Conservation (phyloP, 2,888 invertebrate genomes). For the Megamerina dolium region DNA sequence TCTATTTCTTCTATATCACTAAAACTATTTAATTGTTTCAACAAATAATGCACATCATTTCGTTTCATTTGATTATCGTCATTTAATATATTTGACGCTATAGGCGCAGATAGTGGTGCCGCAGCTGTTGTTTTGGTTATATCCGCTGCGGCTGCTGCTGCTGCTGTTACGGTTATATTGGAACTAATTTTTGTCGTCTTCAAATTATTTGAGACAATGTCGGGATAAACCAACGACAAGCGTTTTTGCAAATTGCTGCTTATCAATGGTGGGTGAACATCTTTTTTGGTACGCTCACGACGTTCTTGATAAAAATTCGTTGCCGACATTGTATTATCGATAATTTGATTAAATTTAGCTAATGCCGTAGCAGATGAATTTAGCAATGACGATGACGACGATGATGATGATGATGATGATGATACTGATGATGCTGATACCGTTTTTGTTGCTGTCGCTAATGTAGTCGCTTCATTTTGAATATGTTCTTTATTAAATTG, state of each 20-base stretch:
- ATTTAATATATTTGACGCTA: constrained; percentile 9
- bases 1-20: constrained; percentile 51
- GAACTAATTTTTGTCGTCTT: constrained; percentile 24
- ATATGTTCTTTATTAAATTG: constrained; percentile 33
- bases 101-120: constrained; percentile 1
- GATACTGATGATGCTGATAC: constrained; percentile 24
- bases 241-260: constrained; percentile 35
- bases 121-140: constrained; percentile 10
- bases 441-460: constrained; percentile 27
- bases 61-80: constrained; percentile 49
- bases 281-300: neutral
- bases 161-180: constrained; percentile 24
- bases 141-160: constrained; percentile 19
- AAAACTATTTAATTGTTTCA: constrained; percentile 52
- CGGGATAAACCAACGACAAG: constrained; percentile 34
- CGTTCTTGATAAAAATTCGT: constrained; percentile 29
- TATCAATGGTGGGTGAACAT: constrained; percentile 17
- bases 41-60: constrained; percentile 52
- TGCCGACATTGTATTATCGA: constrained; percentile 42
- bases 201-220: constrained; percentile 21
- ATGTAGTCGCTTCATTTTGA: constrained; percentile 20
- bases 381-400: constrained; percentile 32
- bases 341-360: constrained; percentile 50
- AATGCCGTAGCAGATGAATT: constrained; percentile 41
- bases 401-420: constrained; percentile 32